phyloP scores from a whole-genome alignment of 2,797 vertebrate species.

The Falco concolor region DNA sequence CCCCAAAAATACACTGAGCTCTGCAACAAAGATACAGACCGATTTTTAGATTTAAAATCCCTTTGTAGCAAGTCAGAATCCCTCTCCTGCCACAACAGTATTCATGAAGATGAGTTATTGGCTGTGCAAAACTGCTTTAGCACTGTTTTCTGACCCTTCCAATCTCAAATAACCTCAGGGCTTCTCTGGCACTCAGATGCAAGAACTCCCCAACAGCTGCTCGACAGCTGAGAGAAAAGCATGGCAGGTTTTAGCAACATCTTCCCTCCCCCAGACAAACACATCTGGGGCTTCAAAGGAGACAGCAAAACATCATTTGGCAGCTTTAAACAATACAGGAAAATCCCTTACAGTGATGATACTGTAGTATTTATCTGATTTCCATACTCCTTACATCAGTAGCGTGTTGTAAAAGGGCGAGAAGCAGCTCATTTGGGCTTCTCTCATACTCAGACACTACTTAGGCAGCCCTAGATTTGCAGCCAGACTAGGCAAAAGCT shows the following conservation, averaged over 20 bases:
- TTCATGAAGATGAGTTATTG: background rate
- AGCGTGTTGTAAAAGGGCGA: background rate
- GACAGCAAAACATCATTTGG: background rate
- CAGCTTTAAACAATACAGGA: background rate
- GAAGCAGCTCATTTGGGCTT: background rate
- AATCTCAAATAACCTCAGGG: background rate
- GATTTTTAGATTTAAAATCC: background rate
- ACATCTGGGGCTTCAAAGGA: conserved; percentile 11
- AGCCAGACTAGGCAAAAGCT: background rate
- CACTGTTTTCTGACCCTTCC: background rate
- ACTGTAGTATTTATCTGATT: background rate
- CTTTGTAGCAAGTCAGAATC: background rate
- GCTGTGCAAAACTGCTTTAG: background rate
- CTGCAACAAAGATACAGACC: background rate
- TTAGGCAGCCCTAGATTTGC: background rate
- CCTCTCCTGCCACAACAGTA: background rate
- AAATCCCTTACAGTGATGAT: background rate
- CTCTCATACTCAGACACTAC: fast-evolving
- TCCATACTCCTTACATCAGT: background rate
- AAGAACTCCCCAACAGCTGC: background rate
- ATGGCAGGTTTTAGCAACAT: background rate
- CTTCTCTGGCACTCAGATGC: background rate
- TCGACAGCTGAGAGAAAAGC: background rate
- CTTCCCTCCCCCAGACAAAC: background rate
- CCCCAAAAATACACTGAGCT: background rate